Conservation (phyloP, 2,113 vertebrate species). For the Lampris incognitus region DNA sequence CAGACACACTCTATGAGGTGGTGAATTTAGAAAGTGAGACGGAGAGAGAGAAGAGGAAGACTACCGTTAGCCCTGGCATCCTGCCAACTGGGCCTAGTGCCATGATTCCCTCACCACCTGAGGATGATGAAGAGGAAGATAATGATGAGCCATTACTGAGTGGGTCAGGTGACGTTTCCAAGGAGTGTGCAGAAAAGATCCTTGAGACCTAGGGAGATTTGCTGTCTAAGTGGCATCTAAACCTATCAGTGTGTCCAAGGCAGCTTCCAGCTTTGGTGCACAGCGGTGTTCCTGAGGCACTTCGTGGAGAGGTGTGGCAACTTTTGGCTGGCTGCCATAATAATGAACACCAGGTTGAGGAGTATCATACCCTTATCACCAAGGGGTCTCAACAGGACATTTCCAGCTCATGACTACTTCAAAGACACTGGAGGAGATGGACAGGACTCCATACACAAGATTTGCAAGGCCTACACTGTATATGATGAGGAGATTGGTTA, state of each 20-base stretch:
- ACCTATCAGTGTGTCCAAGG: conserved; percentile 92
- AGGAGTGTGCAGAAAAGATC: conserved; percentile 99
- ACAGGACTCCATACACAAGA: conserved; percentile 98
- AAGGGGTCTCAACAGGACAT: conserved; percentile 99
- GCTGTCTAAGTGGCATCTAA: conserved; percentile 97
- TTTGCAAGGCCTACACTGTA: conserved; percentile 99
- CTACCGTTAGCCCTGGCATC: conserved; percentile 91
- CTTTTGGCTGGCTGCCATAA: conserved; percentile 97
- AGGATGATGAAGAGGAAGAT: conserved; percentile 99
- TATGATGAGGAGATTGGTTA: conserved; percentile 99
- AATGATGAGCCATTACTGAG: conserved; percentile 97
- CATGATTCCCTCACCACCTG: conserved; percentile 92
- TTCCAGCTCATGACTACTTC: conserved; percentile 99
- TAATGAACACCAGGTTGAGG: conserved; percentile 96
- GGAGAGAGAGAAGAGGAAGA: conserved; percentile 93
- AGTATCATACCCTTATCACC: conserved; percentile 98
- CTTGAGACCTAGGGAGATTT: conserved; percentile 99
- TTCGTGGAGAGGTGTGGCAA: conserved; percentile 98
- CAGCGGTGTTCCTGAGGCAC: conserved; percentile 95
- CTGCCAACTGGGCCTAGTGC: conserved; percentile 86
- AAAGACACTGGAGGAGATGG: conserved; percentile 99
- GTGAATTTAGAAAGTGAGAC: conserved; percentile 95
- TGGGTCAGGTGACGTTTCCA: conserved; percentile 97
- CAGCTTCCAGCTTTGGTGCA: conserved; percentile 91
- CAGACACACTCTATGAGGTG: conserved; percentile 94